Evolutionary conservation across 2,797 vertebrate species (phyloP).

Genomic region (Bucorvus abyssinicus): DNA sequence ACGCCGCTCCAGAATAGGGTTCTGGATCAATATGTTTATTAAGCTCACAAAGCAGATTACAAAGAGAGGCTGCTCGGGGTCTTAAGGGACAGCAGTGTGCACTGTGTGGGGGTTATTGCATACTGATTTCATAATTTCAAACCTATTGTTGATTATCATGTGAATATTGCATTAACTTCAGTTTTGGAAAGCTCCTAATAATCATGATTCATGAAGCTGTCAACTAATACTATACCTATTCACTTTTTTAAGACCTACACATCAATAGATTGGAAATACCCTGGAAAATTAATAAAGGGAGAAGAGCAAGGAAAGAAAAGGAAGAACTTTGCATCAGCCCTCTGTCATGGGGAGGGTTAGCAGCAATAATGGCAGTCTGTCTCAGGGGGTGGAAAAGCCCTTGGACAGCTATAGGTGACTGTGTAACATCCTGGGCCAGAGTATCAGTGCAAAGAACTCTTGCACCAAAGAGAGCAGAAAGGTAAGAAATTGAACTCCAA

Average conservation of each 20-base stretch:
- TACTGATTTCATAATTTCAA: not conserved
- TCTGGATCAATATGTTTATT: too few relatives aligned
- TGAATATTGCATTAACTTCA: not conserved
- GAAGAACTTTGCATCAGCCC: not conserved
- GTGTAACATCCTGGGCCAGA: not conserved
- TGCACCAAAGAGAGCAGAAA: not conserved
- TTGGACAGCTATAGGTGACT: not conserved
- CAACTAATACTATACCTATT: not conserved
- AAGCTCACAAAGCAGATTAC: too few relatives aligned
- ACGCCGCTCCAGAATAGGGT: too few relatives aligned
- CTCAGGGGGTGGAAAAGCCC: not conserved
- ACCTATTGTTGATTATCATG: not conserved
- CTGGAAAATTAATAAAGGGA: not conserved
- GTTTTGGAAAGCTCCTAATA: not conserved
- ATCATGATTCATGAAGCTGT: not conserved
- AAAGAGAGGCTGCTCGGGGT: too few relatives aligned
- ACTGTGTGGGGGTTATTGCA: not conserved
- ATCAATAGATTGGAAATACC: not conserved
- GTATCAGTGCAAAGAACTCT: not conserved
- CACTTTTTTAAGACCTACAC: not conserved
- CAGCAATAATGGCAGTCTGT: not conserved
- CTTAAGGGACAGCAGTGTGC: too few relatives aligned
- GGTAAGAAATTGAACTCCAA: not conserved
- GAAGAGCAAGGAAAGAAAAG: not conserved
- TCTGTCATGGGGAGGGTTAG: not conserved